Percentiles rank a stretch among this genome's conserved stretches.
These are phyloP conservation scores for Chaetops frenatus DNA, from an alignment of 2,113 vertebrate species.

Conservation along the genomic window DNA sequence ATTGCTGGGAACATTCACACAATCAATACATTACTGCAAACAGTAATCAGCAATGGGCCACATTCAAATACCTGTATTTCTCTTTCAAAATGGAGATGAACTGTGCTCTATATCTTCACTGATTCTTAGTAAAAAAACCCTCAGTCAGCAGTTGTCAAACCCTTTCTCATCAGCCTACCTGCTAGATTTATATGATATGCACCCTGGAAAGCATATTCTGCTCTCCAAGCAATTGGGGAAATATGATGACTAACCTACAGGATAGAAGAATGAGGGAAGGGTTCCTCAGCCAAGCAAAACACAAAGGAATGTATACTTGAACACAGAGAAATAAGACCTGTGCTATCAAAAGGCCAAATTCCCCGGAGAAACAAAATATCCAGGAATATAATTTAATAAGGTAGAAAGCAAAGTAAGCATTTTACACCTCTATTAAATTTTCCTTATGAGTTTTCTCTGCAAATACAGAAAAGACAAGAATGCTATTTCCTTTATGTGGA, in stretches of 20 bases:
- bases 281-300: conserved; percentile 28
- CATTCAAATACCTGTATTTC: not conserved
- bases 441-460: conserved; percentile 12
- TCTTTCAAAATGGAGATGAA: not conserved
- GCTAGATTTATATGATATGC: not conserved
- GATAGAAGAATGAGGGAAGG: not conserved
- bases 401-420: conserved; percentile 51
- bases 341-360: not conserved
- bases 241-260: not conserved
- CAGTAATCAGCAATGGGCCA: not conserved
- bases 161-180: not conserved
- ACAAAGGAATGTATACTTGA: not conserved
- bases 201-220: not conserved
- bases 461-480: conserved; percentile 32
- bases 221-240: not conserved
- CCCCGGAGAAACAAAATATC: not conserved
- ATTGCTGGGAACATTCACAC: not conserved
- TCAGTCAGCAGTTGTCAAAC: not conserved
- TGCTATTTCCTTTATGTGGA: not conserved
- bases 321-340: not conserved
- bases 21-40: not conserved
- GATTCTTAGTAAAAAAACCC: not conserved
- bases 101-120: not conserved
- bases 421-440: conserved; percentile 48
- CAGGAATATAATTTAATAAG: conserved; percentile 34